Conservation (phyloP, 2,113 vertebrate genomes). For the Coreoperca whiteheadi region DNA sequence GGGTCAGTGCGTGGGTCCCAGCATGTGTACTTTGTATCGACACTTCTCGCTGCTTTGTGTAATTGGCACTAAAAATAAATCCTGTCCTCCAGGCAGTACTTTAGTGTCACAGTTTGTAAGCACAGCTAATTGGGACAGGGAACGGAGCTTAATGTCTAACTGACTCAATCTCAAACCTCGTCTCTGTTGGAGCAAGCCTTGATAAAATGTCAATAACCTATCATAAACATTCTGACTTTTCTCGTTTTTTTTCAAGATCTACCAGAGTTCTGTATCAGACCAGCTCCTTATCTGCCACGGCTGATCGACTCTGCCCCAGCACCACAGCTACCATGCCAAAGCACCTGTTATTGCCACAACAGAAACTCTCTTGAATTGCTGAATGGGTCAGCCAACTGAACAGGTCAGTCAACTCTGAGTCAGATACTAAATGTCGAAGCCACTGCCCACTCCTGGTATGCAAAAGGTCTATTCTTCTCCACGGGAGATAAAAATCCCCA, state of each 20-base stretch:
- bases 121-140: conserved; percentile 50
- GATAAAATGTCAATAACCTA: conserved; percentile 47
- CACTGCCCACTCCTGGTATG: conserved; percentile 52
- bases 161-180: neutral
- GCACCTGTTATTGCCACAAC: conserved; percentile 33
- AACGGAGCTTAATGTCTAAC: conserved; percentile 39
- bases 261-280: neutral
- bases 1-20: conserved; percentile 18
- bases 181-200: neutral
- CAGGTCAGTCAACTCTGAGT: conserved; percentile 57
- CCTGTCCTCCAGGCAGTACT: conserved; percentile 36
- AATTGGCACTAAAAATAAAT: conserved; percentile 64
- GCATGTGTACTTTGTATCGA: conserved; percentile 48
- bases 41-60: conserved; percentile 48
- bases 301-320: neutral
- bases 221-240: conserved; percentile 22
- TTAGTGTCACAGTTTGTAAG: conserved; percentile 37
- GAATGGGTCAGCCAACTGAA: conserved; percentile 53
- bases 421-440: conserved; percentile 17
- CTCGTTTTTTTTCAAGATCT: neutral
- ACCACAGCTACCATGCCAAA: conserved; percentile 2
- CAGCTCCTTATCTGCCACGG: neutral
- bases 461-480: conserved; percentile 57
- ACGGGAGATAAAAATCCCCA: conserved; percentile 55
- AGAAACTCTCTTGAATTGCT: conserved; percentile 18